Evolutionary conservation across 2,113 vertebrate genomes (phyloP), one percentile per base, ranked within the genome.

Genomic region (Romanogobio albipinnatus): DNA sequence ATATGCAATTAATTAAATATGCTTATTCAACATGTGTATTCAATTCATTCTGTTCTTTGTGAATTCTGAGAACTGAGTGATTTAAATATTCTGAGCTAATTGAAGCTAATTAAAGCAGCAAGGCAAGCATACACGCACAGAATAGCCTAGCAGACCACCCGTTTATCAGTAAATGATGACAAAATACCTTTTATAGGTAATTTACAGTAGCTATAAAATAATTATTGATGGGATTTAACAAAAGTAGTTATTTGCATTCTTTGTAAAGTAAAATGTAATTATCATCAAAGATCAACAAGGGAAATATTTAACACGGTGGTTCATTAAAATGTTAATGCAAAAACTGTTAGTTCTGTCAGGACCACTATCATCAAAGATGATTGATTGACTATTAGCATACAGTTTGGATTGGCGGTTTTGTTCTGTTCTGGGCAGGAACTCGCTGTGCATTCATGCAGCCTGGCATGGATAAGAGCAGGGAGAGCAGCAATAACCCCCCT

Each of bases 1-100:
- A 71, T 47, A 14, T 11, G 39, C 39, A 71, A 6, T 71, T 71
- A 71, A 71, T 71, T 39, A 71, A 71, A 71, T 56, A 56, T 71
- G 39, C 45, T 71, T 45, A 22, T 56, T 22, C 53, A 45, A 13
- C 19, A 24, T n/a, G 22, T 45, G 1, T 71, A 22, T 71, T 43
- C 36, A 71, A 1, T 45, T 71, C 9, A 71, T 22, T 71, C 22
- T 0, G 5, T 43, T 71, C 68, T n/a, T 45, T 71, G 68, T 45
- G 68, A 24, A 45, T 71, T 71, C 10, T 43, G 36, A 43, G 68
- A 71, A 71, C 22, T 24, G 22, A 45, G 11, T 43, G 4, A 71
- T 17, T 71, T 5, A 45, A 71, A 71, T 71, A n/a, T 11, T 70
- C 66, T 45, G 68, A 71, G 39, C 39, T 45, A 70, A 39, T 68